Evolutionary conservation across 2,888 invertebrate genomes (phyloP).

Genomic region (Noctuana brunneofusca): DNA sequence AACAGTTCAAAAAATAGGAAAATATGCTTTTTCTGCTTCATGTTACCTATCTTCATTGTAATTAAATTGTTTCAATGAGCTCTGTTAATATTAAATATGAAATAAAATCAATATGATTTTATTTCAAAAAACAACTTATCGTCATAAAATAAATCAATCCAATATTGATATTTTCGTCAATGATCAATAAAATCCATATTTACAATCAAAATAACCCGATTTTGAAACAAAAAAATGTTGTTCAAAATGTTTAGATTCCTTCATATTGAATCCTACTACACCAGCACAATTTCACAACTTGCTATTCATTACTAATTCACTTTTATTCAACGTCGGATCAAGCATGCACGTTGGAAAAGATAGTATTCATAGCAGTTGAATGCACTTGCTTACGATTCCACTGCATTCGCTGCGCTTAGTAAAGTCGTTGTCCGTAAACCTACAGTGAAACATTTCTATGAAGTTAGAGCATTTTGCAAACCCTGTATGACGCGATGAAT

Average conservation of each 20-base stretch:
- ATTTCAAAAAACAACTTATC: no score
- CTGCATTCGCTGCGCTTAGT: conserved; percentile 46
- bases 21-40: no score
- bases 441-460: conserved; percentile 13
- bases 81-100: no score
- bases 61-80: no score
- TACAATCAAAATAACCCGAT: no score
- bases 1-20: no score
- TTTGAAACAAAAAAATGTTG: not conserved
- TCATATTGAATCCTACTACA: not conserved
- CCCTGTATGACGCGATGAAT: not conserved
- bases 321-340: conserved; percentile 14
- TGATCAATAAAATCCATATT: no score
- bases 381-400: conserved; percentile 50
- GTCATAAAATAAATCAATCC: no score
- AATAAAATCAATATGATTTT: no score
- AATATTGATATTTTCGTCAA: no score
- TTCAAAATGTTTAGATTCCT: not conserved
- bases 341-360: conserved; percentile 6
- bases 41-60: no score
- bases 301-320: conserved; percentile 10
- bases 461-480: conserved; percentile 1
- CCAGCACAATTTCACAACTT: not conserved
- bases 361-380: conserved; percentile 50
- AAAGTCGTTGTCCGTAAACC: conserved; percentile 63